Evolutionary conservation across 2,888 invertebrate genomes (phyloP), one percentile per base, ranked within the genome.

Genomic region (Pediacus dermestoides): DNA sequence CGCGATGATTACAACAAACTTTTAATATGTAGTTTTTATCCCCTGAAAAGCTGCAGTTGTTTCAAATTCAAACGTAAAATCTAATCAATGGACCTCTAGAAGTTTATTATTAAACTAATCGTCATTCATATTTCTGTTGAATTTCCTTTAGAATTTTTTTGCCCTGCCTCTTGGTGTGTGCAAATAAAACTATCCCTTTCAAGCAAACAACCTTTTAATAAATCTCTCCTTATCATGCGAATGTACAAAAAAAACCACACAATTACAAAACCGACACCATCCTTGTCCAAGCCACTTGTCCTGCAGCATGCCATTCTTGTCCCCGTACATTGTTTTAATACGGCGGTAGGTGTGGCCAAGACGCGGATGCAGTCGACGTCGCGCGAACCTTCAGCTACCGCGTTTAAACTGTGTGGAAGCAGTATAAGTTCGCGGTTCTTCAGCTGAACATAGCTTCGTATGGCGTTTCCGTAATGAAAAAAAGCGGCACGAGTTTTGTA

Each of bases 321-420:
- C n/a, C 13, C 31, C 7, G 37, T 37, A 49, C 54, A 53, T 54
- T 53, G 54, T 55, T 51, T 54, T 46, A 44, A 36, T 28, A 28
- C 42, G 40, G 41, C 39, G 35, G 42, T 46, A 42, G 58, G 58
- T 54, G 58, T 51, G 46, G 46, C 48, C 42, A 37, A 4, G 13
- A 9, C 32, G 46, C 56, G 56, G 50, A 40, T 15, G 43, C 46
- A 45, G 42, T 50, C 54, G 54, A 52, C 18, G 34, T 14, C 10
- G 21, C 48, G 48, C 7, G 57, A 57, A 46, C 40, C 30, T 37
- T 30, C 44, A 42, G 42, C 43, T 43, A 41, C 42, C 50, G 46
- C 52, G 46, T 48, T 51, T 49, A 43, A 46, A 43, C 49, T 42
- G 48, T 50, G 42, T 42, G 12, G 28, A 28, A 28, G 28, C 28